Evolutionary conservation across 2,797 vertebrate genomes (phyloP).

Genomic region (Hipposideros larvatus): DNA sequence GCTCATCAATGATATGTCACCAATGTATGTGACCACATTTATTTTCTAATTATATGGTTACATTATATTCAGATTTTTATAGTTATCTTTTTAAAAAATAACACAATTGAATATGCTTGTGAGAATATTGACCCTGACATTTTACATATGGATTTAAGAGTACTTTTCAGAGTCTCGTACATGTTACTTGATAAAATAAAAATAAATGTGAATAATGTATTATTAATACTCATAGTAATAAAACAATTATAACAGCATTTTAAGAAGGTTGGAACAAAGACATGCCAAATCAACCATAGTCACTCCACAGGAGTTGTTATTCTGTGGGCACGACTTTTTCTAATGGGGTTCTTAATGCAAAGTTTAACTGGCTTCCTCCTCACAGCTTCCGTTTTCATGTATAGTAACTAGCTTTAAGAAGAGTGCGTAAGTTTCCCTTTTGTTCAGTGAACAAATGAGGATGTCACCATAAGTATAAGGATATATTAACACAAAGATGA

Average conservation of each 20-base stretch:
- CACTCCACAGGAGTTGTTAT: neutral
- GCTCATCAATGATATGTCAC: neutral
- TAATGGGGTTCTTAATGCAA: constrained; percentile 1
- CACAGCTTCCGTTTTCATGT: neutral
- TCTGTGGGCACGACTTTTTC: neutral
- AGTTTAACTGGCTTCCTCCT: neutral
- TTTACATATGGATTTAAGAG: constrained; percentile 3
- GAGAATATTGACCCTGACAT: neutral
- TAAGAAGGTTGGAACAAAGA: neutral
- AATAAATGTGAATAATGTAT: neutral
- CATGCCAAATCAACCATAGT: neutral
- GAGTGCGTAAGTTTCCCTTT: neutral
- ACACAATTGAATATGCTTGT: neutral
- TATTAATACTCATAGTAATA: constrained; percentile 26
- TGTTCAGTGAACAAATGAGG: neutral
- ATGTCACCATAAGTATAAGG: neutral
- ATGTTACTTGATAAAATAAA: constrained; percentile 42
- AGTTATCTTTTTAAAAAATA: neutral
- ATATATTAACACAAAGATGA: neutral
- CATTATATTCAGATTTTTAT: neutral
- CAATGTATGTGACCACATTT: neutral
- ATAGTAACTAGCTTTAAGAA: neutral
- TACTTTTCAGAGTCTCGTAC: neutral
- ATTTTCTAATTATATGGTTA: constrained; percentile 51
- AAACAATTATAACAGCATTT: neutral